These are phyloP conservation scores for Myrmophylax atrothorax DNA, from an alignment of 2,113 vertebrate species.

Conservation along the genomic window DNA sequence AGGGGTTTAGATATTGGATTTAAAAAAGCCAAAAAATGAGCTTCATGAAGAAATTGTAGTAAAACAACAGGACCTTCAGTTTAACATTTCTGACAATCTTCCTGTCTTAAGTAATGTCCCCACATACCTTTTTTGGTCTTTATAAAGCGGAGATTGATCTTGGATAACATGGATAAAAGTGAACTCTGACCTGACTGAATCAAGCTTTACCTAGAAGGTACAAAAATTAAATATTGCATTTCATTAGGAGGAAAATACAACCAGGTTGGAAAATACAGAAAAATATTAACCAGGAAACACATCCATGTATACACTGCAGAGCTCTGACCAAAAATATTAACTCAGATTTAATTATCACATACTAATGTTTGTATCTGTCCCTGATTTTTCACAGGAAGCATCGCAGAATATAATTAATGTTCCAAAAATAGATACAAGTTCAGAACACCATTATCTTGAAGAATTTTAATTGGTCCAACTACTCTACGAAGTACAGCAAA, in stretches of 20 bases:
- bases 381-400: slow-evolving; percentile 39
- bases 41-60: background rate
- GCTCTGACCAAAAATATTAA: background rate
- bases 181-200: background rate
- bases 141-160: background rate
- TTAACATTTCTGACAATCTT: background rate
- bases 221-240: background rate
- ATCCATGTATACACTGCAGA: background rate
- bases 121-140: background rate
- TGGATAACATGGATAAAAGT: background rate
- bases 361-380: background rate
- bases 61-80: background rate
- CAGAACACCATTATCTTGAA: slow-evolving; percentile 4
- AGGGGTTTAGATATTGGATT: background rate
- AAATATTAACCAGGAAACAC: background rate
- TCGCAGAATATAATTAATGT: slow-evolving; percentile 11
- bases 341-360: slow-evolving; percentile 13
- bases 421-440: slow-evolving; percentile 45
- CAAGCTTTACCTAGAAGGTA: background rate
- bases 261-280: background rate
- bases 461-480: slow-evolving; percentile 42
- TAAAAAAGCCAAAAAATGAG: background rate
- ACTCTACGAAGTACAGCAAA: background rate
- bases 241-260: background rate
- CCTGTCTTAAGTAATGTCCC: background rate